Conservation (phyloP, 64 coral and sea anemone genomes). For the Porites lutea region DNA sequence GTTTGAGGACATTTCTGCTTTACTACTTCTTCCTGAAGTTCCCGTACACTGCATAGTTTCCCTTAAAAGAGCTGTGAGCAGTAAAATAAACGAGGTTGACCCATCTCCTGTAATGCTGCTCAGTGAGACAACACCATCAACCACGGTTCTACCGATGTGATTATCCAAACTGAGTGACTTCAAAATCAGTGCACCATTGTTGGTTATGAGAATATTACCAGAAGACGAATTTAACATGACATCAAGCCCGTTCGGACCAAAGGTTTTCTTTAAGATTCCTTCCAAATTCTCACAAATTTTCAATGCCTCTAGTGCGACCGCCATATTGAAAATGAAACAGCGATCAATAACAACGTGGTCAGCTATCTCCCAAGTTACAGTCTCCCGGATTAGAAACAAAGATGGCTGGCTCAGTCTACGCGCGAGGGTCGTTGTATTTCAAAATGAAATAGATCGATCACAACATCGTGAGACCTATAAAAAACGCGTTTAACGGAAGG, state of each 20-base stretch:
- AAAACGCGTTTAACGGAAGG: neutral
- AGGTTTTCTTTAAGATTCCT: slow-evolving; percentile 73
- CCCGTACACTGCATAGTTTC: slow-evolving; percentile 36
- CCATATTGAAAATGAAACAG: slow-evolving; percentile 75
- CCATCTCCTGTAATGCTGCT: slow-evolving; percentile 73
- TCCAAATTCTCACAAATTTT: slow-evolving; percentile 73
- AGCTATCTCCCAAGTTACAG: slow-evolving; percentile 7
- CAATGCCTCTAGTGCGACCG: slow-evolving; percentile 37
- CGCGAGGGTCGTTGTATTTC: neutral
- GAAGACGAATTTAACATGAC: slow-evolving; percentile 81
- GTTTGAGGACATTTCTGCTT: slow-evolving; percentile 6
- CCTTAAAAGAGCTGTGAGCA: slow-evolving; percentile 57
- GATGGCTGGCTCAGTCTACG: slow-evolving; percentile 19
- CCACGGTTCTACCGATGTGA: slow-evolving; percentile 68
- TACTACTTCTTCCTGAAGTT: neutral
- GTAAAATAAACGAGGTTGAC: slow-evolving; percentile 76
- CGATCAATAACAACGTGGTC: neutral
- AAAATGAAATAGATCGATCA: neutral
- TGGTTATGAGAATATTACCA: slow-evolving; percentile 90
- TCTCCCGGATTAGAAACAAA: slow-evolving; percentile 76
- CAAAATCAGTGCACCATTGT: slow-evolving; percentile 81
- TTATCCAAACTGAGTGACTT: slow-evolving; percentile 72
- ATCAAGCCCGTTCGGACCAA: slow-evolving; percentile 96
- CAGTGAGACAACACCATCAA: slow-evolving; percentile 59
- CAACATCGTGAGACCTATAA: neutral